Percentiles rank a stretch among this genome's conserved stretches.
phyloP scores from a whole-genome alignment of 2,888 invertebrate species.

The Scaptomyza cyrtandrae region DNA sequence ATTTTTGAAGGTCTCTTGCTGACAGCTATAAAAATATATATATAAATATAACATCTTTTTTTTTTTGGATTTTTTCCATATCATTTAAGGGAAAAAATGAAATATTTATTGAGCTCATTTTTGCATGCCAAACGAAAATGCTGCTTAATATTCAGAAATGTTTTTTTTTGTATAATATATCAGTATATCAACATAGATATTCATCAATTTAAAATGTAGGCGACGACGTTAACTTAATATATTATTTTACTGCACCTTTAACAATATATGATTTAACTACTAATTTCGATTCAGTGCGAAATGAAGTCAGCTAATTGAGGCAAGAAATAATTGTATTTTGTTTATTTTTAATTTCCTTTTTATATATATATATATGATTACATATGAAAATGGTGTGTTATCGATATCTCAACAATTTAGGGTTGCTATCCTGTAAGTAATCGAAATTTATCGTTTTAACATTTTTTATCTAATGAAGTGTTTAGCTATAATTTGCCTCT shows the following conservation, averaged over 20 bases:
- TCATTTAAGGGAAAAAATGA: neutral
- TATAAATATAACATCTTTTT: conserved; percentile 18
- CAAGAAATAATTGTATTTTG: conserved; percentile 32
- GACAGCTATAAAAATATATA: conserved; percentile 19
- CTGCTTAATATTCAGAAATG: conserved; percentile 3
- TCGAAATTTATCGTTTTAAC: conserved; percentile 9
- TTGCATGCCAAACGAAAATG: conserved; percentile 45
- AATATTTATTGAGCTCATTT: conserved; percentile 37
- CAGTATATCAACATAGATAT: neutral
- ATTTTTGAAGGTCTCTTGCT: conserved; percentile 75
- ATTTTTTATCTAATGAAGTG: conserved; percentile 33
- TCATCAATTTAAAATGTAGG: conserved; percentile 15
- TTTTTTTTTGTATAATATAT: conserved; percentile 1
- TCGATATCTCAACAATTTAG: conserved; percentile 48
- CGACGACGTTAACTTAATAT: conserved; percentile 38
- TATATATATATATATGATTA: conserved; percentile 50
- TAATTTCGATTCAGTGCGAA: conserved; percentile 18
- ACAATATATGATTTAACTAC: conserved; percentile 37
- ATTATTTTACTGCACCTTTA: conserved; percentile 72
- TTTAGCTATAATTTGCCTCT: conserved; percentile 25
- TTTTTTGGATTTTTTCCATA: conserved; percentile 31
- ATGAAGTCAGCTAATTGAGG: conserved; percentile 43
- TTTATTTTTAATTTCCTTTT: conserved; percentile 58
- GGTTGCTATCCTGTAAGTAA: conserved; percentile 82
- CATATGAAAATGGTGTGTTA: conserved; percentile 50